Evolutionary conservation across 2,797 vertebrate genomes (phyloP), one percentile per base, ranked within the genome.

Genomic region (Vespertilio murinus): DNA sequence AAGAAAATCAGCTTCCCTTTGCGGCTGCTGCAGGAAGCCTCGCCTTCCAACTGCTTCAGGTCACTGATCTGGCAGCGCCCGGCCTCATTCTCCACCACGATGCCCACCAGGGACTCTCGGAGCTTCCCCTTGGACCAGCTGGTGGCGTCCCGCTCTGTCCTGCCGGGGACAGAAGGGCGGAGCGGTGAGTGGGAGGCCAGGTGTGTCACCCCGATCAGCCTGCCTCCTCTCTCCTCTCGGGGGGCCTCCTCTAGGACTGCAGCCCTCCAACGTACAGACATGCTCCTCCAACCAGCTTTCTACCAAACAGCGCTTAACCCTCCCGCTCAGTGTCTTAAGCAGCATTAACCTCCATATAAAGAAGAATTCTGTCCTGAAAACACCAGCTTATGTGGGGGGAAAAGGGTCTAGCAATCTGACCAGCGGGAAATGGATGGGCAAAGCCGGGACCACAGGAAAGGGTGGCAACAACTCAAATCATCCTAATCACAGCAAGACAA

Each of bases 1-100:
- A 98, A 98, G 97, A 98, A 96, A 93, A 98, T 97, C 78, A 98
- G 97, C 5, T 97, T 98, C 70, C 98, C 98, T 33, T 97, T 98
- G 75, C 94, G 94, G 96, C 97, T 97, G 96, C 85, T 98, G 95
- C 98, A 98, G 69, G 97, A 98, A 91, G 97, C 98, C 87, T 98
- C 97, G 2, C 98, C 97, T 90, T 98, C 98, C 96, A 96, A 88
- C 35, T 96, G 97, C 87, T 97, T 97, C 94, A 98, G 92, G 70
- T 97, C 97, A 54, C 96, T 96, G 88, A 98, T 96, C 87, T 97
- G 95, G 45, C 97, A 97, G 16, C 78, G 70, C 70, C 98, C 97
- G 45, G 95, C 93, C 84, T 97, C 97, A 23, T 95, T 95, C 92
- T 98, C 97, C 96, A 98, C 95, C 2, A 74, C 75, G 70, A 98